Conservation (phyloP, 2,888 invertebrate species). For the Drosophila neotestacea region DNA sequence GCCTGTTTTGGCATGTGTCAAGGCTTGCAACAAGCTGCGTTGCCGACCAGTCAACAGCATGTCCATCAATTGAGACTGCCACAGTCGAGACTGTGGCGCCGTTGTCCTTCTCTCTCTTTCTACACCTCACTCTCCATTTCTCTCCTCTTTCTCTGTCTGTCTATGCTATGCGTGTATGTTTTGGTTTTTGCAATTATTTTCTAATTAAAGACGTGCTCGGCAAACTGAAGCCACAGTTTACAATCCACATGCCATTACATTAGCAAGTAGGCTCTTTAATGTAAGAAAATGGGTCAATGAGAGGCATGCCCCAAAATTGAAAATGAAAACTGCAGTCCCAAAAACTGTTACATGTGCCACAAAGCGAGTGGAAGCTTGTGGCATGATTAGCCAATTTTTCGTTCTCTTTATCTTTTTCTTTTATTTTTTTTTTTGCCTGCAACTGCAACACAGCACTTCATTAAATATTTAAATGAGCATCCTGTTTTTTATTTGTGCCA, state of each 20-base stretch:
- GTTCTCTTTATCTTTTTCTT: background rate
- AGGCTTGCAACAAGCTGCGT: slow-evolving; percentile 65
- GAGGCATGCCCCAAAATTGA: slow-evolving; percentile 31
- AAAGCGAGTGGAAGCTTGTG: slow-evolving; percentile 23
- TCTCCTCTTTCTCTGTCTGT: background rate
- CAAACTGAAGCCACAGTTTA: slow-evolving; percentile 42
- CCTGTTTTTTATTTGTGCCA: slow-evolving; percentile 60
- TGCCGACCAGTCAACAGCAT: slow-evolving; percentile 63
- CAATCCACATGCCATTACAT: slow-evolving; percentile 11
- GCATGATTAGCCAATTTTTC: slow-evolving; percentile 67
- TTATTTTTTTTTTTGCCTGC: slow-evolving; percentile 11
- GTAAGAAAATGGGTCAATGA: slow-evolving; percentile 67
- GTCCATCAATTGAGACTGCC: slow-evolving; percentile 77
- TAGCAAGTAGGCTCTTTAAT: background rate
- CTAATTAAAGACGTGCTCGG: slow-evolving; percentile 83
- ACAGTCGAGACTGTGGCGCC: slow-evolving; percentile 63
- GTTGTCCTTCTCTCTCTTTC: slow-evolving; percentile 44
- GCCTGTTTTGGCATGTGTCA: slow-evolving; percentile 82
- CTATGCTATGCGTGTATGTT: slow-evolving; percentile 30
- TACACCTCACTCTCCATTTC: background rate
- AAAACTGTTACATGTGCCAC: slow-evolving; percentile 68
- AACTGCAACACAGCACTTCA: slow-evolving; percentile 76
- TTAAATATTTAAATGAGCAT: slow-evolving; percentile 82
- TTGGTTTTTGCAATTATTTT: slow-evolving; percentile 81
- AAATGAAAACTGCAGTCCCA: slow-evolving; percentile 58